Base-by-base conservation (phyloP, 2,797 vertebrate genomes). In the Acrossocheilus wenchowensis region DNA sequence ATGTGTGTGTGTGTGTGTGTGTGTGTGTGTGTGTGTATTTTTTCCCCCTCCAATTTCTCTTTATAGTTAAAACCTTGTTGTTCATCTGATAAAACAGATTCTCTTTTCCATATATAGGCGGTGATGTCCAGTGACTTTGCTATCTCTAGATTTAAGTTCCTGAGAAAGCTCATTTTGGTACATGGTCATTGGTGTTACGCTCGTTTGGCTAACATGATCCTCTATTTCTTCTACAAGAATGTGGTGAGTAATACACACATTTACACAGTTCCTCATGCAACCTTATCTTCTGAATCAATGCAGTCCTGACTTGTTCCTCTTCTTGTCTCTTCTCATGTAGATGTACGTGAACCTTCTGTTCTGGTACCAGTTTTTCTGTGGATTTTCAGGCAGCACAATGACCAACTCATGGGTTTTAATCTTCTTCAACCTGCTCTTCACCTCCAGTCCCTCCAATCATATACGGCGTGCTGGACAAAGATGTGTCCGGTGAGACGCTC, bases 51-150 rank as follows among this genome's bases (percentile, higher is more conserved):
- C 50, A 52, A 50, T 52, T 54, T 60, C 5, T 9, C 4, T 15
- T 79, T 19, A 64, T 64, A 19, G 4, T 62, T 43, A 11, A 62
- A 62, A 14, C 34, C 34, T 36, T 68, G 8, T 8, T 12, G 5
- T 66, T 81, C 0, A 11, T 60, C 36, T 60, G 36, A 72, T 10
- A 73, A 9, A 39, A 11, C 6, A 45, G 3, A 62, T 52, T 41
- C 72, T 78, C 34, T 54, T 50, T 11, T 86, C 23, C 15, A 39
- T 54, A 30, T 54, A 23, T 52, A 99, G 98, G 98, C 98, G 30
- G 97, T 98, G 90, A 97, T 99, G 97, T 98, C 98, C 91, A 99
- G 98, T 84, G 98, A 99, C 94, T 99, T 99, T 81, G 98, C 98
- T 64, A 60, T 99, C 90, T 97, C 97, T 77, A 96, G 96, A 89